These are phyloP conservation scores for Cheilosia soror DNA, from an alignment of 2,888 invertebrate species.

Conservation along the genomic window DNA sequence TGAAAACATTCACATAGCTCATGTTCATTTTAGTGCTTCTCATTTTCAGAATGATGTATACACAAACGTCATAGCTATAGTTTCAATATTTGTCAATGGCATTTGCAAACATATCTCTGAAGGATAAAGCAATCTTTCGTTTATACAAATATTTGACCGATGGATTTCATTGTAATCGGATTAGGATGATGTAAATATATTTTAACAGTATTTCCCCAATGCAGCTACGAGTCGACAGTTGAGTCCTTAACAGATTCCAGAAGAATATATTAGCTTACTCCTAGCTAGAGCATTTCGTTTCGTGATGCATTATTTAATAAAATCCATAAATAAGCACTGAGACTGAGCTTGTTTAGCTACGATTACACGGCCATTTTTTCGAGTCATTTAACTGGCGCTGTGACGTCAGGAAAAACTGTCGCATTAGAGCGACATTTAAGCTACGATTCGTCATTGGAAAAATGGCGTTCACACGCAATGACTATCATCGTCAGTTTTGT, in stretches of 20 bases:
- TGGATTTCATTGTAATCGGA: constrained; percentile 34
- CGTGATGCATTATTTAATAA: too few species aligned
- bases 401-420: too few species aligned
- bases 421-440: too few species aligned
- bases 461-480: too few species aligned
- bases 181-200: constrained; percentile 9
- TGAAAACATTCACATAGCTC: not conserved
- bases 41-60: not conserved
- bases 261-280: too few species aligned
- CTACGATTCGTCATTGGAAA: too few species aligned
- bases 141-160: constrained; percentile 29
- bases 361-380: too few species aligned
- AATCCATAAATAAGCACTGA: too few species aligned
- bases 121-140: not conserved
- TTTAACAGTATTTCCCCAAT: not conserved
- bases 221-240: not conserved
- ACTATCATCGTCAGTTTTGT: too few species aligned
- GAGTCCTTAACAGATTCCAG: not conserved
- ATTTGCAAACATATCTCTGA: constrained; percentile 11
- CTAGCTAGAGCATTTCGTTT: too few species aligned
- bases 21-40: not conserved
- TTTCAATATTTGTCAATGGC: not conserved
- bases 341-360: too few species aligned
- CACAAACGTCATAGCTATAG: not conserved
- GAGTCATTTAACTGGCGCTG: too few species aligned